phyloP scores from a whole-genome alignment of 1,140 invertebrate genomes.

The Aporrectodea caliginosa region DNA sequence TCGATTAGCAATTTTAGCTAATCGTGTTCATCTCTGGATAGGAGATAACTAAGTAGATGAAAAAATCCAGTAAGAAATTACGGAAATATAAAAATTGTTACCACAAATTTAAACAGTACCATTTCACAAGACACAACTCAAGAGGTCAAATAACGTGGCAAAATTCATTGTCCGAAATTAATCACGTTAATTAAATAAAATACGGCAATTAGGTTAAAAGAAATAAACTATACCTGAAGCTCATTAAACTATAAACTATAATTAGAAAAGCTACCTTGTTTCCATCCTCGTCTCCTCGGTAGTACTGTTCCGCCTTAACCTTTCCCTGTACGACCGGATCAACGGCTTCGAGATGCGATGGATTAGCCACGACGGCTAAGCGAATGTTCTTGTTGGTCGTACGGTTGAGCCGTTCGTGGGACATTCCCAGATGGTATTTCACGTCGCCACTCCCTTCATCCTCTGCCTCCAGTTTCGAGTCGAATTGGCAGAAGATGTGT shows the following conservation, averaged over 20 bases:
- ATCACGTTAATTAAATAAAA: too few species aligned
- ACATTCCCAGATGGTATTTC: constrained; percentile 98
- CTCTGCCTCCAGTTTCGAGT: constrained; percentile 84
- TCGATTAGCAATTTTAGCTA: too few species aligned
- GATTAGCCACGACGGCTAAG: constrained; percentile 96
- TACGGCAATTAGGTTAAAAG: too few species aligned
- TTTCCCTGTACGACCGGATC: constrained; percentile 80
- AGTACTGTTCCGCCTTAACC: constrained; percentile 95
- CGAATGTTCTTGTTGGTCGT: constrained; percentile 93
- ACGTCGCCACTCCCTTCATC: constrained; percentile 99
- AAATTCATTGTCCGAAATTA: too few species aligned
- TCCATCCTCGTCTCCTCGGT: constrained; percentile 69
- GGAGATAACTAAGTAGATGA: too few species aligned
- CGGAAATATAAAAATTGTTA: too few species aligned
- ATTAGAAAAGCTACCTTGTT: constrained; percentile 66
- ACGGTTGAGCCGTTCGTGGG: constrained; percentile 88
- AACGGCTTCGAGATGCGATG: constrained; percentile 95
- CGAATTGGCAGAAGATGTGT: constrained; percentile 97
- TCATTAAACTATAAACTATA: constrained; percentile 69
- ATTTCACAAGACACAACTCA: too few species aligned
- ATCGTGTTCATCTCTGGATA: too few species aligned
- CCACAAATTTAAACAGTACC: too few species aligned
- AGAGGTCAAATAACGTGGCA: too few species aligned
- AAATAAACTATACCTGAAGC: too few species aligned
- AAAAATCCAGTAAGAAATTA: too few species aligned